These are phyloP conservation scores for Diplodus puntazzo DNA, from an alignment of 2,797 vertebrate species.

Conservation along the genomic window DNA sequence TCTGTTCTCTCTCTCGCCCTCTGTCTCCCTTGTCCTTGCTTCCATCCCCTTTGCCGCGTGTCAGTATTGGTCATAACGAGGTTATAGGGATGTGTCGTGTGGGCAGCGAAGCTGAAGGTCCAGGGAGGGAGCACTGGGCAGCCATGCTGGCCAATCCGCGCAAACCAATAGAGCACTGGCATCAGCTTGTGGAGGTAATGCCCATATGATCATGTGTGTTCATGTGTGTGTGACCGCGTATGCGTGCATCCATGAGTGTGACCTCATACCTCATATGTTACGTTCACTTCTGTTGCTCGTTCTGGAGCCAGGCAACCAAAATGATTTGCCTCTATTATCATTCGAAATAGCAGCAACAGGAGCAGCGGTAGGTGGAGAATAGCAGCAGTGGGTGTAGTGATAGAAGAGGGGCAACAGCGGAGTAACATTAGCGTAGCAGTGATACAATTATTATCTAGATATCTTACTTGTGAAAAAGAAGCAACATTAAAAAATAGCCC, in stretches of 20 bases:
- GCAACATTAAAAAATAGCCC: background rate
- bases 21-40: conserved; percentile 16
- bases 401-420: background rate
- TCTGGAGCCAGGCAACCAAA: background rate
- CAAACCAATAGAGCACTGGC: conserved; percentile 96
- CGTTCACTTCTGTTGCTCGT: background rate
- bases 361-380: background rate
- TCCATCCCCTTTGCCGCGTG: conserved; percentile 4
- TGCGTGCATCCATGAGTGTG: conserved; percentile 17
- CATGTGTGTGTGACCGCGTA: conserved; percentile 11
- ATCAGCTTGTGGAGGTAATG: conserved; percentile 93
- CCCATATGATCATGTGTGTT: conserved; percentile 34
- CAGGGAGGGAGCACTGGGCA: conserved; percentile 93
- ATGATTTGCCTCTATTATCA: background rate
- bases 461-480: background rate
- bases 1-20: conserved; percentile 9
- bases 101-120: conserved; percentile 90
- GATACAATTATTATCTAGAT: background rate
- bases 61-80: conserved; percentile 96
- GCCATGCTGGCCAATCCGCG: conserved; percentile 96
- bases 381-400: background rate
- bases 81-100: conserved; percentile 96
- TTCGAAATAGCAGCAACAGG: background rate
- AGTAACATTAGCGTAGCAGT: background rate
- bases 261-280: conserved; percentile 25